Conservation (phyloP, 2,797 vertebrate species). For the Artibeus lituratus region DNA sequence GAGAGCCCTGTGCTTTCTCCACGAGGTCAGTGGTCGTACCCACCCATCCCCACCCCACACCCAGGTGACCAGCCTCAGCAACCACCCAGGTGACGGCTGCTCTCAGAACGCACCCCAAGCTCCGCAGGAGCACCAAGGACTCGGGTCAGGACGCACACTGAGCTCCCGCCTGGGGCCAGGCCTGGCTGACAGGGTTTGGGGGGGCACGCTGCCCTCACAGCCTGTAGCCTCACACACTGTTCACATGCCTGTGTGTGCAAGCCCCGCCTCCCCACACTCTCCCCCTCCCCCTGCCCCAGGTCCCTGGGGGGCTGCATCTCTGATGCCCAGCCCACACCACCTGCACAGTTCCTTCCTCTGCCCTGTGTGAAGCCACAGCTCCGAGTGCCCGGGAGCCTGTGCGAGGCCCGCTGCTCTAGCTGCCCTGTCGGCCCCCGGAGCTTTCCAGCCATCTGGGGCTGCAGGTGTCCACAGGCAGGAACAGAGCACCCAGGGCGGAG, state of each 20-base stretch:
- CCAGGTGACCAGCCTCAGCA: background rate
- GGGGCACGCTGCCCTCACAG: background rate
- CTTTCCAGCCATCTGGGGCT: background rate
- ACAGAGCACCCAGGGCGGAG: fast-evolving
- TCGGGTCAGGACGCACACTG: no score
- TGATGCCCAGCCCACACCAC: fast-evolving
- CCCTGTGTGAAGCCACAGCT: fast-evolving
- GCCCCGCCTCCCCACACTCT: background rate
- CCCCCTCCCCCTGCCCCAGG: fast-evolving
- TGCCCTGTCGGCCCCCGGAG: background rate
- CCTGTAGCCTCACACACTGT: background rate
- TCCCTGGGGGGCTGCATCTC: background rate
- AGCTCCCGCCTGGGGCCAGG: no score
- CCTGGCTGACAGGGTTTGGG: no score
- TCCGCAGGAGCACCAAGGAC: background rate
- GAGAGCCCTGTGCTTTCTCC: background rate
- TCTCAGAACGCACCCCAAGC: no score
- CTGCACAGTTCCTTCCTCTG: fast-evolving
- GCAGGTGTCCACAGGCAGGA: fast-evolving
- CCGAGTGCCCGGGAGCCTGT: fast-evolving
- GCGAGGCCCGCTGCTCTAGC: background rate
- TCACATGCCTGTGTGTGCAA: fast-evolving
- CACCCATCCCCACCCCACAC: background rate
- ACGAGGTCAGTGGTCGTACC: no score
- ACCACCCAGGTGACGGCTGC: background rate